phyloP scores from a whole-genome alignment of 2,113 vertebrate genomes.

The Sarotherodon lohbergeri region DNA sequence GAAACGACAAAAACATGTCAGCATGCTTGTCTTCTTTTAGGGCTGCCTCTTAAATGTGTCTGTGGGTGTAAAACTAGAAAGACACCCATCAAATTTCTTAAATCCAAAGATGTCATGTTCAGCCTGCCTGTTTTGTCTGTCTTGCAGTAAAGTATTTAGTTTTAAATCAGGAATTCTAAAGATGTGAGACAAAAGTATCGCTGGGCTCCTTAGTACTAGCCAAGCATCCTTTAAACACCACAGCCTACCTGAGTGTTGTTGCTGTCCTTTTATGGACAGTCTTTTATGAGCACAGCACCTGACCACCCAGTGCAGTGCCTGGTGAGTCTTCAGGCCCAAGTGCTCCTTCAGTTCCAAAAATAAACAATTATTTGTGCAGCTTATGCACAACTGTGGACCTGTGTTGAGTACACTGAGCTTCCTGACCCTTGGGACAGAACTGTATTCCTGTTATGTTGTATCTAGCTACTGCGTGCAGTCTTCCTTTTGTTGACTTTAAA shows the following conservation, averaged over 20 bases:
- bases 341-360: background rate
- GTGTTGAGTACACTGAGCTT: background rate
- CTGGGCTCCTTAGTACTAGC: background rate
- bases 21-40: background rate
- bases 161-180: background rate
- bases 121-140: background rate
- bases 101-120: background rate
- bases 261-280: background rate
- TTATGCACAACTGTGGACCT: background rate
- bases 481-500: background rate
- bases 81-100: background rate
- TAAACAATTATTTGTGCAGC: background rate
- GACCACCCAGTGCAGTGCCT: background rate
- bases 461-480: background rate
- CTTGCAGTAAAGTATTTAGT: background rate
- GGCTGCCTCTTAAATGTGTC: background rate
- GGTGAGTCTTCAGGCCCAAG: background rate
- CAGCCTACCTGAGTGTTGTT: background rate
- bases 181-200: background rate
- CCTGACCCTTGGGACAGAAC: background rate
- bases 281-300: background rate
- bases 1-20: background rate
- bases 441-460: background rate
- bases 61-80: background rate
- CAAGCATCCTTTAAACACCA: background rate